Evolutionary conservation across 1,140 invertebrate genomes (phyloP), one percentile per base, ranked within the genome.

Genomic region (Temnothorax curvispinosus): DNA sequence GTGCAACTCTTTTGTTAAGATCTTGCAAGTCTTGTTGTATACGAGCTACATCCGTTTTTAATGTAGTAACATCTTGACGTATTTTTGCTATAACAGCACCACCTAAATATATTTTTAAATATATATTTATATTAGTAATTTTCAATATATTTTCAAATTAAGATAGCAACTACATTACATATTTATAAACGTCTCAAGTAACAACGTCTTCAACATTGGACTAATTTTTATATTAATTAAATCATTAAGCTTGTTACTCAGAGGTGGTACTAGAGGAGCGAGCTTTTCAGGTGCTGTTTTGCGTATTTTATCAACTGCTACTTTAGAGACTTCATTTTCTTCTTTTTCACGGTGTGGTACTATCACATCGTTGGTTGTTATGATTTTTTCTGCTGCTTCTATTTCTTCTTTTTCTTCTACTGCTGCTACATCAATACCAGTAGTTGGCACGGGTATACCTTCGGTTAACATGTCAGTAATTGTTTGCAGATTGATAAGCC

Each of bases 21-120:
- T 87, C 60, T n/a, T 69, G 74, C 32, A 93, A 13, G 8, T 92
- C 85, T 0, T 65, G 74, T 8, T 84, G 85, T n/a, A 92, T 56
- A 62, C 75, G 15, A 9, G 11, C 11, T 50, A 94, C 64, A 18
- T 92, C 86, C 7, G 7, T 71, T 27, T 91, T 88, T 41, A 93
- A 80, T 1, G 7, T 60, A 4, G 27, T 7, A 0, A 93, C 38
- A 27, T 93, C 78, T 13, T n/a, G 15, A 1, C 86, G 89, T 35
- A 93, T 81, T 50, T 91, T 80, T 75, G 47, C 38, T n/a, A 92
- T 21, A 50, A 86, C 85, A 18, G 65, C 35, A 0, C 71, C 62
- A 6, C 62, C 88, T 78, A 87, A n/a, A 82, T 69, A 81, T 27
- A 41, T 69, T 75, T 44, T 7, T 9, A 38, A 75, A 27, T 27